Conservation (phyloP, 2,888 invertebrate species). For the Xanthorhoe designata region DNA sequence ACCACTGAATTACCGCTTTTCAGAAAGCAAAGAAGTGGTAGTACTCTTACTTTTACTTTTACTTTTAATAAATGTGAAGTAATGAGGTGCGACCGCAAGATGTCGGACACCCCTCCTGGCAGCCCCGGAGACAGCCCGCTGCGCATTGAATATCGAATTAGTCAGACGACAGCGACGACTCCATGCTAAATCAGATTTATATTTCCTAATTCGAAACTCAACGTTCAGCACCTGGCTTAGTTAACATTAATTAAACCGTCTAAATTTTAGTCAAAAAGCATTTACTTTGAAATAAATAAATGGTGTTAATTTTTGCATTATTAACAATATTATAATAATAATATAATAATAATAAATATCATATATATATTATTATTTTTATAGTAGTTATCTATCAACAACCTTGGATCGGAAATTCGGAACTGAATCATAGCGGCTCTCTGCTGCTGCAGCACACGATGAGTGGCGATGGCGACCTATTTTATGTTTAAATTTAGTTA, state of each 20-base stretch:
- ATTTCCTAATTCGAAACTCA: neutral
- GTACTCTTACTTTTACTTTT: no score
- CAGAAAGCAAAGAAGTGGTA: neutral
- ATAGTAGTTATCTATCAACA: no score
- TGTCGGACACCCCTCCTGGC: neutral
- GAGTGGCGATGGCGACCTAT: no score
- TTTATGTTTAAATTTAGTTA: no score
- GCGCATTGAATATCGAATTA: conserved; percentile 1
- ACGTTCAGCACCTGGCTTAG: neutral
- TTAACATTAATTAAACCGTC: neutral
- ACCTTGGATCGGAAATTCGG: no score
- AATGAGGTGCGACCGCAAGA: neutral
- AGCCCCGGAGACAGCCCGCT: neutral
- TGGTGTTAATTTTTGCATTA: neutral
- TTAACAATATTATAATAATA: no score
- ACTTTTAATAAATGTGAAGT: neutral
- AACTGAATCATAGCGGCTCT: no score
- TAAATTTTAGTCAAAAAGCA: conserved; percentile 30
- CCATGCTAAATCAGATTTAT: neutral
- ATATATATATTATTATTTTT: no score
- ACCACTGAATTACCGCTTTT: neutral
- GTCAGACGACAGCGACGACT: neutral
- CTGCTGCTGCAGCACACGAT: no score
- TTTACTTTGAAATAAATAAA: conserved; percentile 22
- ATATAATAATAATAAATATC: no score